A percentile compares a stretch with the other conserved stretches of the same genome.
These are phyloP conservation scores for Tetragonula carbonaria DNA, from an alignment of 2,888 invertebrate species.

Conservation along the genomic window DNA sequence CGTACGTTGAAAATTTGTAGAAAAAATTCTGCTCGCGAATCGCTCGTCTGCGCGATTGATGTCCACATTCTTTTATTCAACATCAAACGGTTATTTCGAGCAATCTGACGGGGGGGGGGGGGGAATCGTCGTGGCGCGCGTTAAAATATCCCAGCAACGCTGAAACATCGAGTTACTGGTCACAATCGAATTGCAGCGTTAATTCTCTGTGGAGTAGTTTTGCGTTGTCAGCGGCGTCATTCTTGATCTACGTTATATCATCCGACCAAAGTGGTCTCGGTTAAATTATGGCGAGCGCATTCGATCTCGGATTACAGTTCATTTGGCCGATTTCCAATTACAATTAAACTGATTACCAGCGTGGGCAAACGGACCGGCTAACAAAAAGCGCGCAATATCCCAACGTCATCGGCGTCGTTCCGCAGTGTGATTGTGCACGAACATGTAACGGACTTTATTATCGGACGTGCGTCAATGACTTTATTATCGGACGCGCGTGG, in stretches of 20 bases:
- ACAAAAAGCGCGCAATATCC: conserved; percentile 71
- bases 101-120: too few species aligned
- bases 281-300: conserved; percentile 66
- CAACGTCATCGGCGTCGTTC: conserved; percentile 38
- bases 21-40: neutral
- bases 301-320: conserved; percentile 74
- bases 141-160: neutral
- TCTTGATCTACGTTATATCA: conserved; percentile 42
- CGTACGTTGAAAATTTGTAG: neutral
- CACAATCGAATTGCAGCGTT: neutral
- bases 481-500: conserved; percentile 35
- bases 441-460: conserved; percentile 68
- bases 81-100: neutral
- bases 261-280: conserved; percentile 19
- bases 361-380: conserved; percentile 47
- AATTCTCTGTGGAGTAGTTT: conserved; percentile 29
- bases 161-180: neutral
- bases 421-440: conserved; percentile 61
- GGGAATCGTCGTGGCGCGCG: neutral
- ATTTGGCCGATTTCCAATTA: conserved; percentile 79
- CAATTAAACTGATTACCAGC: conserved; percentile 76
- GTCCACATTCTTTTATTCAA: too few species aligned
- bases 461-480: conserved; percentile 53
- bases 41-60: too few species aligned
- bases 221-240: conserved; percentile 39